phyloP scores from a whole-genome alignment of 2,113 vertebrate species.

The Maccullochella peelii region DNA sequence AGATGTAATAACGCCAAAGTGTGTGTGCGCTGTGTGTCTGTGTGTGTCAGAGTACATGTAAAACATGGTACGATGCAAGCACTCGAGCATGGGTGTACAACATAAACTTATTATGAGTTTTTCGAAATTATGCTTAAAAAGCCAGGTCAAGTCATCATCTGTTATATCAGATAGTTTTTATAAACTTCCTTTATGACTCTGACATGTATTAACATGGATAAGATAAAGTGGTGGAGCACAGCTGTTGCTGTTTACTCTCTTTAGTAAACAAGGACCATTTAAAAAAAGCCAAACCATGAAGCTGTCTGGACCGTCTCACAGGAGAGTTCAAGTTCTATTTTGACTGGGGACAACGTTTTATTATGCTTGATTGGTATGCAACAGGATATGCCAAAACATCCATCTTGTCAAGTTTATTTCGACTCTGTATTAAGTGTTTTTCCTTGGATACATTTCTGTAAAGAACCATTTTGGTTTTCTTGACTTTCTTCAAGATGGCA shows the following conservation, averaged over 20 bases:
- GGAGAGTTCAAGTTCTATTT: conserved; percentile 58
- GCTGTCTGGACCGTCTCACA: conserved; percentile 1
- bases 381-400: conserved; percentile 7
- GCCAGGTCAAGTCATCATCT: neutral
- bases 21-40: conserved; percentile 8
- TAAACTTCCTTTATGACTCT: neutral
- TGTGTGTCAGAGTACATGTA: conserved; percentile 28
- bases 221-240: conserved; percentile 16
- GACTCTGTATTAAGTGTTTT: conserved; percentile 6
- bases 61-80: neutral
- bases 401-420: conserved; percentile 8
- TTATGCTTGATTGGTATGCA: conserved; percentile 26
- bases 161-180: neutral
- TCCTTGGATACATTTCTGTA: neutral
- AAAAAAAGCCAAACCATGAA: conserved; percentile 32
- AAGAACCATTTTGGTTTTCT: conserved; percentile 22
- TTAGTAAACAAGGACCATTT: conserved; percentile 41
- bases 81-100: neutral
- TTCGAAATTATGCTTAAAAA: neutral
- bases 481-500: conserved; percentile 28
- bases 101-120: neutral
- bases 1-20: conserved; percentile 65
- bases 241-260: conserved; percentile 62
- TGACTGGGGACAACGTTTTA: conserved; percentile 28
- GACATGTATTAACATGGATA: neutral